These are phyloP conservation scores for Gymnopithys bicolor DNA, from an alignment of 2,797 vertebrate species.

Conservation along the genomic window DNA sequence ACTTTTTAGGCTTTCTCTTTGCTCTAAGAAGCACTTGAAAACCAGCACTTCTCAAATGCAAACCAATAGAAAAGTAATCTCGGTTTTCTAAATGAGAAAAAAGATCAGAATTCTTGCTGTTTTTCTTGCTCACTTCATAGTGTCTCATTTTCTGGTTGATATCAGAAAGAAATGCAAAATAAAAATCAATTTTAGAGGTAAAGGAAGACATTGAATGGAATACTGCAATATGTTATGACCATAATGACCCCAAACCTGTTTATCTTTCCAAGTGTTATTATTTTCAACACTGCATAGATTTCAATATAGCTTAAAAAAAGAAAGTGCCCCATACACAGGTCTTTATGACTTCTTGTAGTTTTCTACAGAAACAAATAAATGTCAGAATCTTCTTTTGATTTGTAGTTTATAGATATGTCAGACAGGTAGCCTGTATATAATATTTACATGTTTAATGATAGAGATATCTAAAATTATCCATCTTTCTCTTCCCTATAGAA, in stretches of 20 bases:
- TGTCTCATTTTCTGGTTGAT: not conserved
- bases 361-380: not conserved
- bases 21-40: not conserved
- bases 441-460: not conserved
- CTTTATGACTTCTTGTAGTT: not conserved
- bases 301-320: not conserved
- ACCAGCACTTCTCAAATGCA: not conserved
- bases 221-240: not conserved
- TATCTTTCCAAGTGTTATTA: not conserved
- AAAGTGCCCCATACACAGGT: rapidly evolving
- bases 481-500: not conserved
- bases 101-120: not conserved
- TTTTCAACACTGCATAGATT: not conserved
- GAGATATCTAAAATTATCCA: not conserved
- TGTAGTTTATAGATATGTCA: not conserved
- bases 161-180: not conserved
- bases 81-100: not conserved
- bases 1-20: not conserved
- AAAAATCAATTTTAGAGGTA: not conserved
- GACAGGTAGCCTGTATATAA: not conserved
- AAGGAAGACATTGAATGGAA: not conserved
- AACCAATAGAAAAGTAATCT: not conserved
- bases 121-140: not conserved
- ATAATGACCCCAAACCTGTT: not conserved
- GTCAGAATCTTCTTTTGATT: not conserved